Percentiles rank a stretch among this genome's conserved stretches.
phyloP scores from a whole-genome alignment of 2,888 invertebrate genomes.

The Strigamia transsilvanica region DNA sequence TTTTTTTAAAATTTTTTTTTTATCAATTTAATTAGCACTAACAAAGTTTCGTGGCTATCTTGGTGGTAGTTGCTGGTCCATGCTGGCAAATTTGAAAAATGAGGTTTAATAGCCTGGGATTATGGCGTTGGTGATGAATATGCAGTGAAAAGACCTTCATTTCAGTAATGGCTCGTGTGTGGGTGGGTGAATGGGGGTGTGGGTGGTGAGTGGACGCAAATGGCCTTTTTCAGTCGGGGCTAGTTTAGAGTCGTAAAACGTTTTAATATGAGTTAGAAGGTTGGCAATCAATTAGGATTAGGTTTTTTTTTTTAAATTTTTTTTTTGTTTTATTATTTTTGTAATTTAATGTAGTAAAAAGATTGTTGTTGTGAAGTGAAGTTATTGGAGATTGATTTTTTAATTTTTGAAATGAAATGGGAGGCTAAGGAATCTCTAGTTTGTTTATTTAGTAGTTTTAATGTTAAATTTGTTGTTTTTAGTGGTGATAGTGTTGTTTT shows the following conservation, averaged over 20 bases:
- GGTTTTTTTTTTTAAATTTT: background rate
- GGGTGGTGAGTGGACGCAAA: constrained; percentile 17
- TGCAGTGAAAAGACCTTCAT: constrained; percentile 12
- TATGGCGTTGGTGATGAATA: constrained; percentile 36
- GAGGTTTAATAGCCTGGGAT: constrained; percentile 33
- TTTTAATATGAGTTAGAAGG: background rate
- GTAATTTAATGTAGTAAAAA: background rate
- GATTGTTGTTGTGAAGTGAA: background rate
- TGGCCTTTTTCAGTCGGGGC: background rate
- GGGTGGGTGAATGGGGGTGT: constrained; percentile 7
- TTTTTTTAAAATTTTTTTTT: background rate
- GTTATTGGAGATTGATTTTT: background rate
- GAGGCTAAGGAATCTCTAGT: too few relatives aligned
- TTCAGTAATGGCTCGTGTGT: constrained; percentile 20
- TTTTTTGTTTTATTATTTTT: background rate
- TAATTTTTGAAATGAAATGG: too few relatives aligned
- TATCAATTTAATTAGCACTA: constrained; percentile 22
- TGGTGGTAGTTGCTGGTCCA: background rate
- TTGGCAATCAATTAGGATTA: background rate
- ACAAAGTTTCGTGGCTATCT: constrained; percentile 18
- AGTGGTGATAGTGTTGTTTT: background rate
- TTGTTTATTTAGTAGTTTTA: background rate
- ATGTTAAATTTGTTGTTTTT: background rate
- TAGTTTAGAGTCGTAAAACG: constrained; percentile 17
- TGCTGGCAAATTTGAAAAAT: constrained; percentile 37